Percentiles rank a stretch among this genome's conserved stretches.
These are phyloP conservation scores for Chloroclystis v-ata DNA, from an alignment of 2,888 invertebrate genomes.

Conservation along the genomic window DNA sequence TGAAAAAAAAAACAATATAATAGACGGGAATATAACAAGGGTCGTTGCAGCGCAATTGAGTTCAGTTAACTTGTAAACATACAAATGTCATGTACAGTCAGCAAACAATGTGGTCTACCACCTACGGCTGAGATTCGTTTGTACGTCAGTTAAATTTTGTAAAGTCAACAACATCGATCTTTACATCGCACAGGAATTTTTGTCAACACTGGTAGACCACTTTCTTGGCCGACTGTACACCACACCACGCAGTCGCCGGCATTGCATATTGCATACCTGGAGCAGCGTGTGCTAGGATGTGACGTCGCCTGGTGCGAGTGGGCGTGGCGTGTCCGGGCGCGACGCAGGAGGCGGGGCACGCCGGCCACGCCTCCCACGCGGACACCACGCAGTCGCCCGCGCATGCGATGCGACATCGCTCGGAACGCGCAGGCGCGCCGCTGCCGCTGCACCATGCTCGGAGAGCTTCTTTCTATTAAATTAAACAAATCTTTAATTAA, in stretches of 20 bases:
- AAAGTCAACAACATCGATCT: too few relatives aligned
- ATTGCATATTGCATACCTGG: constrained; percentile 3
- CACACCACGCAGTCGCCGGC: neutral
- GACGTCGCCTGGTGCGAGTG: constrained; percentile 41
- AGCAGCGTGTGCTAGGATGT: constrained; percentile 3
- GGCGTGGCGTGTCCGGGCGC: constrained; percentile 49
- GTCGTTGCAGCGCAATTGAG: too few relatives aligned
- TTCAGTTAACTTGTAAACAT: too few relatives aligned
- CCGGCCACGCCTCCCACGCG: constrained; percentile 79
- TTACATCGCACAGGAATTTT: too few relatives aligned
- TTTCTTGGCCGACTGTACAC: too few relatives aligned
- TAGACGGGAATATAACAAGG: too few relatives aligned
- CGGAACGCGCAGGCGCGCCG: constrained; percentile 67
- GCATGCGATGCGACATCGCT: constrained; percentile 81
- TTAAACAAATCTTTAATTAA: neutral
- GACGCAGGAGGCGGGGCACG: constrained; percentile 65
- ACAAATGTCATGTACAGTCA: too few relatives aligned
- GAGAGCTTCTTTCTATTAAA: constrained; percentile 66
- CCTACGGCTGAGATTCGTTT: too few relatives aligned
- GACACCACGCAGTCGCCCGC: constrained; percentile 83
- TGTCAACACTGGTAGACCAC: too few relatives aligned
- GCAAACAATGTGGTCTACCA: too few relatives aligned
- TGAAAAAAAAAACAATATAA: too few relatives aligned
- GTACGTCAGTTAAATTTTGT: too few relatives aligned
- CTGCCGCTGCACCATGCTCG: constrained; percentile 72